These are phyloP conservation scores for Centroberyx gerrardi DNA, from an alignment of 2,797 vertebrate species.

Conservation along the genomic window DNA sequence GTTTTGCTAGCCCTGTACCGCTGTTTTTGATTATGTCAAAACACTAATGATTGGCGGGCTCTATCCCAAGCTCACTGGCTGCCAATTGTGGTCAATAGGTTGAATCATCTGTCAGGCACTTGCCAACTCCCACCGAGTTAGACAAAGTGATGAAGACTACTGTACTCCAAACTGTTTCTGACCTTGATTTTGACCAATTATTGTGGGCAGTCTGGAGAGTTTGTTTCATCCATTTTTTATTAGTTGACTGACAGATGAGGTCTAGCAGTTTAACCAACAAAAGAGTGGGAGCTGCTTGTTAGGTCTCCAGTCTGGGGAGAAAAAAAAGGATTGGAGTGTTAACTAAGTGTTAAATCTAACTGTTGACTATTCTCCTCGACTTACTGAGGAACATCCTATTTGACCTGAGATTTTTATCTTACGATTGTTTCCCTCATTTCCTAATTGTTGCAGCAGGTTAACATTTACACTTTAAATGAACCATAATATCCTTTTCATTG, in stretches of 20 bases:
- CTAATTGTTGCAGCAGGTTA: conserved; percentile 21
- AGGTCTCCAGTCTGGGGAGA: conserved; percentile 1
- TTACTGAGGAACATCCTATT: neutral
- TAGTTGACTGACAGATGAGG: neutral
- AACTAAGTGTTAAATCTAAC: neutral
- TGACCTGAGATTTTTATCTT: neutral
- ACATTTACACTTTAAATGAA: conserved; percentile 2
- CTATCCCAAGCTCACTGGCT: conserved; percentile 51
- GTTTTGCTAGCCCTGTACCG: conserved; percentile 17
- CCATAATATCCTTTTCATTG: neutral
- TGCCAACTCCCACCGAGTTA: conserved; percentile 53
- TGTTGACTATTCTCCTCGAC: neutral
- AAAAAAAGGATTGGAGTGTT: conserved; percentile 10
- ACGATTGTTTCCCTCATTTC: neutral
- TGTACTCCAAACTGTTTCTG: conserved; percentile 39
- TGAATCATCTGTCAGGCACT: conserved; percentile 61
- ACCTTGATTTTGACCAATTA: conserved; percentile 29
- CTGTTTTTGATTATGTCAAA: conserved; percentile 65
- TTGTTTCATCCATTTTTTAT: conserved; percentile 1
- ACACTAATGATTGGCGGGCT: conserved; percentile 57
- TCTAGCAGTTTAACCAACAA: conserved; percentile 25
- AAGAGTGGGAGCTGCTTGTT: conserved; percentile 7
- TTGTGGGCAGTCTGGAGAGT: neutral
- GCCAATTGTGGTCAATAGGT: conserved; percentile 54
- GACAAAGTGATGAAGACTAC: conserved; percentile 48